Percentiles rank a stretch among this genome's conserved stretches.
These are phyloP conservation scores for Marmota flaviventris DNA, from an alignment of 2,113 vertebrate species.

Conservation along the genomic window DNA sequence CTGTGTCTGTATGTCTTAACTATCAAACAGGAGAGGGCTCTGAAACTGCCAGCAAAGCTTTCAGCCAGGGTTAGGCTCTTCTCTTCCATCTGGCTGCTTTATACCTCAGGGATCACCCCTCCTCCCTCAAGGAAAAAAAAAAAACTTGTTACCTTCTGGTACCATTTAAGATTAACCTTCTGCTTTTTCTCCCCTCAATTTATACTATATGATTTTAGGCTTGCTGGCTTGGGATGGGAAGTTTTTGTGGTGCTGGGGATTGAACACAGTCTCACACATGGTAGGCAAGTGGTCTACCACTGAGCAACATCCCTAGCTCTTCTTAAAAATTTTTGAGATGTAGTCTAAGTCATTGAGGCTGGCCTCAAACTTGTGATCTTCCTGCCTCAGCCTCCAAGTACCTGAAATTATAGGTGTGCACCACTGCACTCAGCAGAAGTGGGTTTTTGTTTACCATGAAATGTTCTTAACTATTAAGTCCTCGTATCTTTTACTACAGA, in stretches of 20 bases:
- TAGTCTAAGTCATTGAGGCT: background rate
- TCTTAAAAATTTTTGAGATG: background rate
- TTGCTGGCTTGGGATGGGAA: background rate
- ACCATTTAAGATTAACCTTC: background rate
- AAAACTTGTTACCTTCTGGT: background rate
- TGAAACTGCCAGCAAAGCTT: background rate
- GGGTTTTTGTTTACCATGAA: background rate
- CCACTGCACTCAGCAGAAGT: background rate
- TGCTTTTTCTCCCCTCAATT: background rate
- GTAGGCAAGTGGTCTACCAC: background rate
- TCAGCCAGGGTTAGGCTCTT: background rate
- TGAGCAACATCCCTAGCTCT: background rate
- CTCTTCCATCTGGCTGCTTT: background rate
- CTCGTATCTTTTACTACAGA: background rate
- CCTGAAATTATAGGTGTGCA: background rate
- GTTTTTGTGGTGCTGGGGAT: background rate
- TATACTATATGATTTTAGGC: background rate
- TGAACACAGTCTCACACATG: background rate
- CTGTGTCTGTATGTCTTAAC: background rate
- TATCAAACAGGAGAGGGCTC: background rate
- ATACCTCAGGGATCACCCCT: background rate
- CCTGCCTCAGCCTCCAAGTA: background rate
- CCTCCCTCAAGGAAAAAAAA: background rate
- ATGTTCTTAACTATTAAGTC: background rate
- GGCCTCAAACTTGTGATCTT: background rate